A percentile compares a stretch with the other conserved stretches of the same genome.
These are phyloP conservation scores for Tachina lurida DNA, from an alignment of 2,888 invertebrate genomes.

Conservation along the genomic window DNA sequence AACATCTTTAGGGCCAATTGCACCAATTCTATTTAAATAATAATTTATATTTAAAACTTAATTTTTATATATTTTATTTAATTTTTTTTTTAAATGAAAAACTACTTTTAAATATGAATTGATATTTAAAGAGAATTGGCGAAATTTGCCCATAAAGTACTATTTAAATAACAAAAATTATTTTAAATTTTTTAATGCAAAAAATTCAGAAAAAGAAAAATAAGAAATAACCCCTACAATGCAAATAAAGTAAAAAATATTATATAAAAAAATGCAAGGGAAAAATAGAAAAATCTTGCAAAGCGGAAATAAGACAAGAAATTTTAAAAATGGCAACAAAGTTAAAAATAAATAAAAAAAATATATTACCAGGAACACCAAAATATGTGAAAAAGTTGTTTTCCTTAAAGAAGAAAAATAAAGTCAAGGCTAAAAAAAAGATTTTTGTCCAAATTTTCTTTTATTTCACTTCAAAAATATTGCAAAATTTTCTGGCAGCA, in stretches of 20 bases:
- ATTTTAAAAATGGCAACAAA: slow-evolving; percentile 4
- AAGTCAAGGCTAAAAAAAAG: slow-evolving; percentile 42
- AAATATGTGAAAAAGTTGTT: background rate
- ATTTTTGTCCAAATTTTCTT: background rate
- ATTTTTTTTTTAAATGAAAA: too few relatives aligned
- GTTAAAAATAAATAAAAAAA: slow-evolving; percentile 12
- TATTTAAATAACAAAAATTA: background rate
- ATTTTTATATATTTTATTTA: too few relatives aligned
- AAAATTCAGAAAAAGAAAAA: background rate
- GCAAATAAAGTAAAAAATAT: slow-evolving; percentile 16
- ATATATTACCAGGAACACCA: slow-evolving; percentile 16
- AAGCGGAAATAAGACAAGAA: slow-evolving; percentile 27
- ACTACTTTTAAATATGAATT: too few relatives aligned
- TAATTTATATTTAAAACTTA: too few relatives aligned
- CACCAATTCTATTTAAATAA: too few relatives aligned
- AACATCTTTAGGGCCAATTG: background rate
- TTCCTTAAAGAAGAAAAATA: slow-evolving; percentile 11
- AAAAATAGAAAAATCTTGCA: slow-evolving; percentile 14
- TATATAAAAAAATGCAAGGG: background rate
- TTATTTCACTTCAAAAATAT: slow-evolving; percentile 7
- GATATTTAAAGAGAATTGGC: too few relatives aligned
- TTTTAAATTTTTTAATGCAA: background rate
- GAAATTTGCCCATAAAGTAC: too few relatives aligned
- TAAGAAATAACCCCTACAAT: background rate
- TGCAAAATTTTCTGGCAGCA: background rate